A percentile compares a stretch with the other conserved stretches of the same genome.
These are phyloP conservation scores for Pseudomyrmex pallidus DNA, from an alignment of 1,140 invertebrate genomes.

Conservation along the genomic window DNA sequence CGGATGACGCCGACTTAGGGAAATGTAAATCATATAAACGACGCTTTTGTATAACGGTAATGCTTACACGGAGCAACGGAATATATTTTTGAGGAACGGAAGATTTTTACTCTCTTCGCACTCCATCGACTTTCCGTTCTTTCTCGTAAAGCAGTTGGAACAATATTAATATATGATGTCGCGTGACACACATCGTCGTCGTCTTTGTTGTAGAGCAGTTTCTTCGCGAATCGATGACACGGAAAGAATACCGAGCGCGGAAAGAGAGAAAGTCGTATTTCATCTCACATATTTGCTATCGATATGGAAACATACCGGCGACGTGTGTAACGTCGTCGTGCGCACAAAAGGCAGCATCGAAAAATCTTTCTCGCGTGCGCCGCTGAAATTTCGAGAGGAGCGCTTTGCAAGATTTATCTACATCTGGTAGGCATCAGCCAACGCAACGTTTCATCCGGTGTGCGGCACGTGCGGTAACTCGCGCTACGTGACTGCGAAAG, in stretches of 20 bases:
- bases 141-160: constrained; percentile 46
- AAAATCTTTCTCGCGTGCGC: constrained; percentile 36
- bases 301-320: constrained; percentile 56
- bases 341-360: constrained; percentile 43
- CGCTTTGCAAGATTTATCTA: constrained; percentile 56
- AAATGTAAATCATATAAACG: constrained; percentile 1
- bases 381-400: constrained; percentile 45
- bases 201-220: constrained; percentile 27
- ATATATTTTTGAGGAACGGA: constrained; percentile 19
- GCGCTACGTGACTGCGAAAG: constrained; percentile 37
- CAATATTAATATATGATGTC: constrained; percentile 57
- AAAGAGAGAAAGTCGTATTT: constrained; percentile 49
- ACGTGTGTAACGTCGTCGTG: constrained; percentile 38
- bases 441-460: constrained; percentile 22
- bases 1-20: background rate
- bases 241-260: constrained; percentile 23
- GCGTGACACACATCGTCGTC: background rate
- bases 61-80: background rate
- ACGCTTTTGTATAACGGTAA: background rate
- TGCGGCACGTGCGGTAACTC: constrained; percentile 25
- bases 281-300: constrained; percentile 48
- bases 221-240: constrained; percentile 51
- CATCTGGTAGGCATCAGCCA: constrained; percentile 35
- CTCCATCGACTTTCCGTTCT: constrained; percentile 38
- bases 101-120: constrained; percentile 17